These are phyloP conservation scores for Channa argus DNA, from an alignment of 2,113 vertebrate genomes.

Conservation along the genomic window DNA sequence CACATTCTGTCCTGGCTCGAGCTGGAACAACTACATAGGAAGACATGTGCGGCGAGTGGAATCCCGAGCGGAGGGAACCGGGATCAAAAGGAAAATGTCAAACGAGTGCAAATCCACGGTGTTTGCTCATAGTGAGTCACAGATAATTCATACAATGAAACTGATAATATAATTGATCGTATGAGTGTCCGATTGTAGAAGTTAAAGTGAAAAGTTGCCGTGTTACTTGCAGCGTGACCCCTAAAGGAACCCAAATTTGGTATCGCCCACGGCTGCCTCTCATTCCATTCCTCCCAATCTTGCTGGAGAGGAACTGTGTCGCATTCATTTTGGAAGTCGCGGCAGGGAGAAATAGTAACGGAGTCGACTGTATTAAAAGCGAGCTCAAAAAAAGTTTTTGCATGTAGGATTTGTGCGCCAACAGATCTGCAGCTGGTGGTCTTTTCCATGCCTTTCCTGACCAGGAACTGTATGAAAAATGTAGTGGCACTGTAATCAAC, in stretches of 20 bases:
- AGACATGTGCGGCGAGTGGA: conserved; percentile 75
- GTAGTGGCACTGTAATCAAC: not conserved
- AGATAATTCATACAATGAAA: no score
- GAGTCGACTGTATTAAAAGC: conserved; percentile 40
- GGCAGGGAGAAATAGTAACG: conserved; percentile 41
- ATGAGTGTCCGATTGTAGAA: not conserved
- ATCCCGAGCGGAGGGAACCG: not conserved
- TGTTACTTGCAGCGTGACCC: not conserved
- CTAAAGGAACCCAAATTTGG: conserved; percentile 56
- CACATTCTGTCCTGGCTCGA: conserved; percentile 60
- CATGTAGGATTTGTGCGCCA: not conserved
- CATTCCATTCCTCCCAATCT: conserved; percentile 76
- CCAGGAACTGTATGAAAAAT: not conserved
- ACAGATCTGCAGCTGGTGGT: conserved; percentile 10
- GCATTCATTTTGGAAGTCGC: conserved; percentile 57
- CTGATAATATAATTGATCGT: accelerated
- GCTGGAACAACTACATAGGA: conserved; percentile 47
- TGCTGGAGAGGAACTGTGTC: conserved; percentile 41
- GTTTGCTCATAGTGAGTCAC: no score
- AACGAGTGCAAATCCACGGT: not conserved
- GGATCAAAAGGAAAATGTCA: not conserved
- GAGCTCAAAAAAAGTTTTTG: conserved; percentile 6
- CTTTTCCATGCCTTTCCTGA: conserved; percentile 7
- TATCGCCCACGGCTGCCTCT: conserved; percentile 80
- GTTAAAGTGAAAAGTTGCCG: not conserved